Conservation (phyloP, 2,797 vertebrate genomes). For the Macropus fuliginosus region DNA sequence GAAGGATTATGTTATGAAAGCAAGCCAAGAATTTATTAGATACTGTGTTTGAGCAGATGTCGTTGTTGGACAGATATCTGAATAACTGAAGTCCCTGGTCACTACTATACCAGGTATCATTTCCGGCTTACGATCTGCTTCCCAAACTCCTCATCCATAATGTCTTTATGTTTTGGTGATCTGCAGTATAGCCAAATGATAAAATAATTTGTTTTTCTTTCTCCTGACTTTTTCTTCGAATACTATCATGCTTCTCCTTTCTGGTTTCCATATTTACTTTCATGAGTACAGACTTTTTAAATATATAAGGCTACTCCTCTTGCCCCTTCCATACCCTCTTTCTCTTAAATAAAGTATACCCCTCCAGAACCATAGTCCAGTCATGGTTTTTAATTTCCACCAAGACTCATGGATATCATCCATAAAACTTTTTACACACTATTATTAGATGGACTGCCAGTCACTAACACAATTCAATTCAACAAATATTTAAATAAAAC, state of each 20-base stretch:
- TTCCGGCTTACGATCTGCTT: background rate
- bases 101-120: background rate
- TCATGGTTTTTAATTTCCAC: background rate
- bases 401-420: background rate
- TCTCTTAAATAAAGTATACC: background rate
- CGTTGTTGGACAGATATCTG: background rate
- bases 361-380: background rate
- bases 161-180: background rate
- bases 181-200: background rate
- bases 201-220: background rate
- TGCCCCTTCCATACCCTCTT: background rate
- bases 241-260: background rate
- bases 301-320: background rate
- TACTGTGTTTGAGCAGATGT: background rate
- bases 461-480: background rate
- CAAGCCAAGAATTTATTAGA: background rate
- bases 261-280: background rate
- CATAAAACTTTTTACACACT: background rate
- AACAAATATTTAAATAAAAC: background rate
- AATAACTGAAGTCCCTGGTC: background rate
- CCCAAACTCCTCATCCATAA: background rate
- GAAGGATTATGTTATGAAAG: background rate
- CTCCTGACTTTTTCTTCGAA: background rate
- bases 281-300: background rate
- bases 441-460: background rate